Evolutionary conservation across 2,888 invertebrate species (phyloP), one percentile per base, ranked within the genome.

Genomic region (Pardosa pseudoannulata): DNA sequence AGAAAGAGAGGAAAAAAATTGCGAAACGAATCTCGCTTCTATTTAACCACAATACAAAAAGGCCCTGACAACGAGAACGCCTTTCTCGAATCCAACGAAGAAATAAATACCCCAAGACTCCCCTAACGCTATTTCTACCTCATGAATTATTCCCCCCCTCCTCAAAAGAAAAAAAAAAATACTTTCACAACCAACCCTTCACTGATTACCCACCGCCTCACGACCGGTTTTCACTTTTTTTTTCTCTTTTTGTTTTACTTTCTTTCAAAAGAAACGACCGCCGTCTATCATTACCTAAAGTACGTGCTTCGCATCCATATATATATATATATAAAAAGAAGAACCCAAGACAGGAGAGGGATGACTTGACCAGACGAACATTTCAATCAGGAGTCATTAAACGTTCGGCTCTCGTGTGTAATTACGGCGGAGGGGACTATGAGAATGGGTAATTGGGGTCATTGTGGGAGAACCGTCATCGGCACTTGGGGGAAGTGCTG

Each of bases 331-430:
- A n/a, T n/a, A n/a, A n/a, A n/a, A n/a, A n/a, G n/a, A n/a, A n/a
- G n/a, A n/a, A n/a, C n/a, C n/a, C n/a, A n/a, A n/a, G n/a, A n/a
- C n/a, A 19, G 11, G 32, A 73, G 73, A 50, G 65, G 23, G 62
- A 64, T 71, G 62, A 62, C 56, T 70, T 56, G 9, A 29, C 41
- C 72, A 75, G 50, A 46, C 72, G 73, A 72, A 80, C 80, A 46
- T 80, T 80, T 80, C 72, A 80, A 80, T 80, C 80, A 80, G 32
- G 27, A 6, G 67, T 67, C 80, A 80, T 80, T 79, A 79, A 79
- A 71, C 16, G 71, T 46, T n/a, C 31, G 65, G 67, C 80, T 46
- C 70, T 78, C 50, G 56, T 29, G 46, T n/a, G 73, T 31, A 73
- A 71, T 72, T 72, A 64, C 65, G 46, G 28, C 29, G n/a, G 65